These are phyloP conservation scores for Phenganax stokvisi DNA, from an alignment of 92 coral and sea anemone genomes.

Conservation along the genomic window DNA sequence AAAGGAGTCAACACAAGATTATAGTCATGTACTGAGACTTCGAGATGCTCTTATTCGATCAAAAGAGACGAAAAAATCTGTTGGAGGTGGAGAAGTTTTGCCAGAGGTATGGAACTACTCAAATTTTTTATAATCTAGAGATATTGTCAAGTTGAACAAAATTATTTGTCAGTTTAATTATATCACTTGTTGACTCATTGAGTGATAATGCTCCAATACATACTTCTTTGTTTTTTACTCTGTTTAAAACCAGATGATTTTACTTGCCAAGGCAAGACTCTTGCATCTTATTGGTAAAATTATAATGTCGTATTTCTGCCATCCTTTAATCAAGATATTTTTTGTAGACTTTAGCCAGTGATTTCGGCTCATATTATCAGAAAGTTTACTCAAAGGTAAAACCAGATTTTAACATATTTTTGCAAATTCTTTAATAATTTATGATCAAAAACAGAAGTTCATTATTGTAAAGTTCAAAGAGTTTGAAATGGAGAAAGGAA, in stretches of 20 bases:
- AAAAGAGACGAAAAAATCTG: not conserved
- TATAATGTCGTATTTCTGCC: not conserved
- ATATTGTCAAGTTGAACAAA: not conserved
- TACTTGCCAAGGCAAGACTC: too few relatives aligned
- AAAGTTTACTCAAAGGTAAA: conserved; percentile 16
- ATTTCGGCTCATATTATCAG: conserved; percentile 22
- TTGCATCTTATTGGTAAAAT: too few relatives aligned
- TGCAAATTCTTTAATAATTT: not conserved
- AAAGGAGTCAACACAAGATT: not conserved
- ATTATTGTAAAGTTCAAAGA: not conserved
- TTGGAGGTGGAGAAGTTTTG: conserved; percentile 23
- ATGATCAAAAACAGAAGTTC: not conserved
- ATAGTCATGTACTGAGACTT: not conserved
- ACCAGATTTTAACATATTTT: not conserved
- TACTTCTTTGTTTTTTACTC: not conserved
- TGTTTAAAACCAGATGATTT: too few relatives aligned
- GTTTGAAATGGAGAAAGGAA: too few relatives aligned
- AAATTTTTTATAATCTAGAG: not conserved
- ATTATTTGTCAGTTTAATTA: not conserved
- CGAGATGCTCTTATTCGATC: conserved; percentile 27
- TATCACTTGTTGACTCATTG: not conserved
- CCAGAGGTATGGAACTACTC: conserved; percentile 7
- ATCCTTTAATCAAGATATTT: not conserved
- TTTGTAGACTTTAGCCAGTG: conserved; percentile 25
- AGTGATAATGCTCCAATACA: not conserved